A percentile compares a stretch with the other conserved stretches of the same genome.
phyloP scores from a whole-genome alignment of 2,888 invertebrate genomes.

The Apodemia mormo region DNA sequence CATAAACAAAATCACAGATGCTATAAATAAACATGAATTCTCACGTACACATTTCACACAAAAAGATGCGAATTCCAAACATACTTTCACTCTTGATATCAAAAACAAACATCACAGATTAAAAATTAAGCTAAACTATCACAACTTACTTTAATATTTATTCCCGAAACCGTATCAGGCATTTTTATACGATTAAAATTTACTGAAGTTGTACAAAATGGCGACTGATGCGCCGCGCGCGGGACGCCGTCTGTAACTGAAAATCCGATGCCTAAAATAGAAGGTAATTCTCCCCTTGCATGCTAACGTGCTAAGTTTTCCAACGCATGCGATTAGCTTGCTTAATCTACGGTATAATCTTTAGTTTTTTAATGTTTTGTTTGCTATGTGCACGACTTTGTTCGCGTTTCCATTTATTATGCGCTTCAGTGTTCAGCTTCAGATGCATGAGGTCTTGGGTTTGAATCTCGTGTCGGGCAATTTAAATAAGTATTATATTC shows the following conservation, averaged over 20 bases:
- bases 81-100: neutral
- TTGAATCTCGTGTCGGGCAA: too few species aligned
- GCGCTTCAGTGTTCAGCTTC: too few species aligned
- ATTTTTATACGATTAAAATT: conserved; percentile 49
- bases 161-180: conserved; percentile 61
- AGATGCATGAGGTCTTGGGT: too few species aligned
- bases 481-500: too few species aligned
- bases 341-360: conserved; percentile 1
- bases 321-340: neutral
- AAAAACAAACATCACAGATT: conserved; percentile 19
- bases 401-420: too few species aligned
- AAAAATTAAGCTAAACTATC: neutral
- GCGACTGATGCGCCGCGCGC: conserved; percentile 61
- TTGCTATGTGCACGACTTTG: too few species aligned
- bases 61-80: conserved; percentile 27
- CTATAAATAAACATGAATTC: neutral
- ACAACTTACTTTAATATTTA: conserved; percentile 72
- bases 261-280: conserved; percentile 75
- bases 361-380: neutral
- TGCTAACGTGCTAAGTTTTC: conserved; percentile 11
- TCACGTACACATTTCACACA: neutral
- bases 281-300: conserved; percentile 60
- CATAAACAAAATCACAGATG: neutral
- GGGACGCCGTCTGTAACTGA: conserved; percentile 68
- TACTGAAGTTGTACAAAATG: conserved; percentile 29